Evolutionary conservation across 2,113 vertebrate genomes (phyloP).

Genomic region (Apodemus sylvaticus): DNA sequence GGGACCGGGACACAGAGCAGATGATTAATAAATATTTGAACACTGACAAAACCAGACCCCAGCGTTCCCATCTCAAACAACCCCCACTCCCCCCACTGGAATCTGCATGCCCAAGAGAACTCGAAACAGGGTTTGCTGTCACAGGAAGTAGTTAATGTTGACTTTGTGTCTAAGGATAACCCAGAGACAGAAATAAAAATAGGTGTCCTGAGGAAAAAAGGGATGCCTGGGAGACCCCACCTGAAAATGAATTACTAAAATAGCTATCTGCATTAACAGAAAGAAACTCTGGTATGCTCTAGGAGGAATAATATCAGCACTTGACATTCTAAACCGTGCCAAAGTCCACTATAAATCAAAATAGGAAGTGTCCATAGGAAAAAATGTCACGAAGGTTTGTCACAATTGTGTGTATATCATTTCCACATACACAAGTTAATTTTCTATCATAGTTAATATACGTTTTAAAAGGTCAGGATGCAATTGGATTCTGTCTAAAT

Average conservation of each 20-base stretch:
- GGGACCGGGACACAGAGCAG: neutral
- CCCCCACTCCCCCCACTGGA: neutral
- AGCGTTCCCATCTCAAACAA: neutral
- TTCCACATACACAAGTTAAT: constrained; percentile 23
- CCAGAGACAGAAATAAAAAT: constrained; percentile 51
- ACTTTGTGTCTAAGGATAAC: constrained; percentile 53
- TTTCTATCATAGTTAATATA: neutral
- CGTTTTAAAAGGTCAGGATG: neutral
- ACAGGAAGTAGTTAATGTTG: neutral
- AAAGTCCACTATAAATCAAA: constrained; percentile 51
- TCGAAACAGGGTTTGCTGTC: constrained; percentile 24
- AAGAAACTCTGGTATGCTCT: constrained; percentile 30
- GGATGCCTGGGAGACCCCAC: neutral
- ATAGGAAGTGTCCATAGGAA: neutral
- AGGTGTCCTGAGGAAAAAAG: neutral
- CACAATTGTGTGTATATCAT: neutral
- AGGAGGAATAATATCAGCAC: neutral
- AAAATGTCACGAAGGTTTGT: neutral
- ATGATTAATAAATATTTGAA: neutral
- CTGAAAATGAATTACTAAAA: constrained; percentile 41
- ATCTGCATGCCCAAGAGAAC: neutral
- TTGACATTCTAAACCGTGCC: neutral
- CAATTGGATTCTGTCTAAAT: neutral
- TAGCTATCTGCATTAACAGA: neutral
- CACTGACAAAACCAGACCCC: neutral